These are phyloP conservation scores for Triplophysa tibetana DNA, from an alignment of 2,113 vertebrate genomes.

Conservation along the genomic window DNA sequence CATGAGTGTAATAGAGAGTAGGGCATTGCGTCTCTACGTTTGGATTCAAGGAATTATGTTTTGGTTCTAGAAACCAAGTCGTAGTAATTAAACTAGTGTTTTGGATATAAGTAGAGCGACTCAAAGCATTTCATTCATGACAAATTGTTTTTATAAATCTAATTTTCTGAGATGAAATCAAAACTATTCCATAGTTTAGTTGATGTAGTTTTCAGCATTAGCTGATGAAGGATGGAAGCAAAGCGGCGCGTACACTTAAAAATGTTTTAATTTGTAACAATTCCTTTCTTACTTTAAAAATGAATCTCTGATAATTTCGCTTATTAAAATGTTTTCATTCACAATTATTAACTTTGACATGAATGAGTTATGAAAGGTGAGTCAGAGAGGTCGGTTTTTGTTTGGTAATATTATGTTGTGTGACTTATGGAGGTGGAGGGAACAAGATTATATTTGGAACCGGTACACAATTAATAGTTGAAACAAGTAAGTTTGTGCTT, in stretches of 20 bases:
- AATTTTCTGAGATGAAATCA: not conserved
- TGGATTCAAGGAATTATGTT: too few species aligned
- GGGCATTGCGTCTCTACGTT: too few species aligned
- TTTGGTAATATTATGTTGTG: not conserved
- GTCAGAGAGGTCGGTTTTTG: not conserved
- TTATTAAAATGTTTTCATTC: not conserved
- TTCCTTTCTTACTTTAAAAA: too few species aligned
- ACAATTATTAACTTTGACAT: not conserved
- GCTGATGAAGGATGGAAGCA: not conserved
- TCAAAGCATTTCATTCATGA: too few species aligned
- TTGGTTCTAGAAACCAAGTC: too few species aligned
- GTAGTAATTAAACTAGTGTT: too few species aligned
- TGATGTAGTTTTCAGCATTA: not conserved
- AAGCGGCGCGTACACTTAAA: not conserved
- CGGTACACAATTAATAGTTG: slow-evolving; percentile 26
- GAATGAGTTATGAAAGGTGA: not conserved
- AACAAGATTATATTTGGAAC: slow-evolving; percentile 38
- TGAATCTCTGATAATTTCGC: not conserved
- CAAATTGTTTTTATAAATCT: not conserved
- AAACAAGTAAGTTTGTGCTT: slow-evolving; percentile 36
- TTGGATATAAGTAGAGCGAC: too few species aligned
- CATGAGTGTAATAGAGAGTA: not conserved
- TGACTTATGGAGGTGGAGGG: slow-evolving; percentile 15
- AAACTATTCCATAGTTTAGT: not conserved
- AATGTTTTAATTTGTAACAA: too few species aligned